Conservation (phyloP, 2,888 invertebrate species). For the Agriopis aurantiaria region DNA sequence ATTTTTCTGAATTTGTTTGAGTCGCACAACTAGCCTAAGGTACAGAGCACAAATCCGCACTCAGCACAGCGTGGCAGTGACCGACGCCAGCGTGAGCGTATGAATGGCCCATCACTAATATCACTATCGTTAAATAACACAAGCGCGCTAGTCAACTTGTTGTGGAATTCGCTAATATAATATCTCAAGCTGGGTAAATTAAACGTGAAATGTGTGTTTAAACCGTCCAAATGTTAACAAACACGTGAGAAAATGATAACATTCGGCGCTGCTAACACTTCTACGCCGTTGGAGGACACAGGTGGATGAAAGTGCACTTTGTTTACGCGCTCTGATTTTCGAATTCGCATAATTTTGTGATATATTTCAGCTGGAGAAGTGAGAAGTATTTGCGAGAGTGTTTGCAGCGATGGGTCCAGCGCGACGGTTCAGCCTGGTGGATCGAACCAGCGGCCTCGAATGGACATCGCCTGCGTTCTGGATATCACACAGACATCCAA, state of each 20-base stretch:
- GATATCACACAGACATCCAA: conserved; percentile 92
- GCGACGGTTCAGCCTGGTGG: conserved; percentile 79
- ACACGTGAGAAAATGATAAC: conserved; percentile 79
- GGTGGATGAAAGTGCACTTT: conserved; percentile 64
- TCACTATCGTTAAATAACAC: conserved; percentile 81
- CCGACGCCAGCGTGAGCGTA: no score
- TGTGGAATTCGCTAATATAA: conserved; percentile 56
- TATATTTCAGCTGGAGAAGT: conserved; percentile 74
- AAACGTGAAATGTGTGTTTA: conserved; percentile 63
- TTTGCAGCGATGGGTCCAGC: conserved; percentile 84
- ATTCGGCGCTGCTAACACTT: conserved; percentile 76
- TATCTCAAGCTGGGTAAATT: conserved; percentile 65
- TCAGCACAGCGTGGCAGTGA: no score
- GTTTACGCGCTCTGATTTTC: conserved; percentile 58
- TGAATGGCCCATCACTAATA: conserved; percentile 67
- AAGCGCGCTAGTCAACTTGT: conserved; percentile 58
- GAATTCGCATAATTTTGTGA: conserved; percentile 52
- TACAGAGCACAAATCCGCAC: no score
- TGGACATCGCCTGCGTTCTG: conserved; percentile 96
- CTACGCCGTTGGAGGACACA: conserved; percentile 77
- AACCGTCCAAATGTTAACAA: conserved; percentile 75
- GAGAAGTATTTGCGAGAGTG: conserved; percentile 83
- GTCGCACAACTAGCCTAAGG: no score
- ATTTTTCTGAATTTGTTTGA: no score
- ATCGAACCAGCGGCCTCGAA: conserved; percentile 86